Evolutionary conservation across 2,113 vertebrate species (phyloP), one percentile per base, ranked within the genome.

Genomic region (Prunella himalayana): DNA sequence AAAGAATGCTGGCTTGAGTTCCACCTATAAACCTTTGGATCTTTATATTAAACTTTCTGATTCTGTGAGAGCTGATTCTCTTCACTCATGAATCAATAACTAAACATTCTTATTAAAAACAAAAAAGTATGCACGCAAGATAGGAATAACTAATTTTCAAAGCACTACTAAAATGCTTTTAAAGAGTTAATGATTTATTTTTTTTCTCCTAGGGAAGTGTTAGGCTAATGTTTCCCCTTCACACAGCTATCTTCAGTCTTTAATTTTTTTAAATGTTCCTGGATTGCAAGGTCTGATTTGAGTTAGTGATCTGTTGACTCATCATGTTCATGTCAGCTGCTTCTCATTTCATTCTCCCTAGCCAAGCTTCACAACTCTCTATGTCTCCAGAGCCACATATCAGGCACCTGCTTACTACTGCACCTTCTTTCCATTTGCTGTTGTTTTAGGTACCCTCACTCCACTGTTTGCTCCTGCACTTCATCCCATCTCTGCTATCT

Each of bases 81-180:
- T 57, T 68, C 63, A 15, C 16, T 76, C 39, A 47, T 41, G 11
- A 82, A 79, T 37, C 7, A 75, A 39, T 64, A 92, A 69, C 30
- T 25, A 69, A 66, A 82, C 49, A 78, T n/a, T 61, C 10, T 37
- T 44, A 37, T 42, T 72, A 28, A 61, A 7, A 21, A 54, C 44
- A 56, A 19, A 15, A 7, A 69, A 51, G 9, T 13, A 61, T 20
- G 9, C 13, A 63, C 0, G 0, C 28, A 63, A 88, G 35, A 54
- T 50, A 70, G 30, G 19, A 87, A 59, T n/a, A 81, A 59, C 10
- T 79, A 68, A 56, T 47, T 86, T 42, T 50, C 47, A 41, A 82
- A 42, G 13, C 4, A 3, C 71, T 66, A 75, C 25, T 45, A 27
- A 85, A 88, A 66, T 9, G 4, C 9, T 81, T 71, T 45, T 20